Evolutionary conservation across 1,140 invertebrate genomes (phyloP).

Genomic region (Holcopasites calliopsidis): DNA sequence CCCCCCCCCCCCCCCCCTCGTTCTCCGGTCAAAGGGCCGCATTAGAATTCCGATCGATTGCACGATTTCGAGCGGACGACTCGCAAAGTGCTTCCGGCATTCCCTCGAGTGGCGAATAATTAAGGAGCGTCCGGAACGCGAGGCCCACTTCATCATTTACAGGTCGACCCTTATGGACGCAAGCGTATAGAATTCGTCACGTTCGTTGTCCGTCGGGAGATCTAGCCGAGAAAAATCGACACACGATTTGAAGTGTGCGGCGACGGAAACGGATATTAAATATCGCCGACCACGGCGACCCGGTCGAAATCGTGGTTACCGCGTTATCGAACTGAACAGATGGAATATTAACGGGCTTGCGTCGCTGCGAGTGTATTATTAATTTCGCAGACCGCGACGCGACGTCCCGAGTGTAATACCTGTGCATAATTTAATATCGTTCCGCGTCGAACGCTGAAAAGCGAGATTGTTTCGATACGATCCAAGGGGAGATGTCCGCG

Average conservation of each 20-base stretch:
- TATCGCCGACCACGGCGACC: no score
- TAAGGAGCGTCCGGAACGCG: not conserved
- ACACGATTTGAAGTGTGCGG: not conserved
- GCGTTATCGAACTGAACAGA: conserved; percentile 39
- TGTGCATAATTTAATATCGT: conserved; percentile 49
- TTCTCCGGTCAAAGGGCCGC: no score
- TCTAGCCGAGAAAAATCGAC: conserved; percentile 48
- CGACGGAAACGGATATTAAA: conserved; percentile 17
- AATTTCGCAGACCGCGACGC: conserved; percentile 12
- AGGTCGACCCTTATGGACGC: not conserved
- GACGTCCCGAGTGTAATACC: conserved; percentile 41
- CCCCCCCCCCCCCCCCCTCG: no score
- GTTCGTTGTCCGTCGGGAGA: conserved; percentile 51
- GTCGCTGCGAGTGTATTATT: conserved; percentile 39
- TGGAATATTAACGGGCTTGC: conserved; percentile 51
- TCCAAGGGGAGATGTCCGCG: not conserved
- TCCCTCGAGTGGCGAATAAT: conserved; percentile 1
- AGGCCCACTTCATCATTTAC: conserved; percentile 25
- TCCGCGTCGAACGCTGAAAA: not conserved
- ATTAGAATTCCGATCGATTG: not conserved
- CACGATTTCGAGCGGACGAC: not conserved
- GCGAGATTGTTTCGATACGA: conserved; percentile 50
- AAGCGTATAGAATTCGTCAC: conserved; percentile 36
- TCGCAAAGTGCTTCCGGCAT: no score
- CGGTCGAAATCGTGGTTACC: not conserved